Evolutionary conservation across 2,797 vertebrate genomes (phyloP), one percentile per base, ranked within the genome.

Genomic region (Crypturellus tataupa): DNA sequence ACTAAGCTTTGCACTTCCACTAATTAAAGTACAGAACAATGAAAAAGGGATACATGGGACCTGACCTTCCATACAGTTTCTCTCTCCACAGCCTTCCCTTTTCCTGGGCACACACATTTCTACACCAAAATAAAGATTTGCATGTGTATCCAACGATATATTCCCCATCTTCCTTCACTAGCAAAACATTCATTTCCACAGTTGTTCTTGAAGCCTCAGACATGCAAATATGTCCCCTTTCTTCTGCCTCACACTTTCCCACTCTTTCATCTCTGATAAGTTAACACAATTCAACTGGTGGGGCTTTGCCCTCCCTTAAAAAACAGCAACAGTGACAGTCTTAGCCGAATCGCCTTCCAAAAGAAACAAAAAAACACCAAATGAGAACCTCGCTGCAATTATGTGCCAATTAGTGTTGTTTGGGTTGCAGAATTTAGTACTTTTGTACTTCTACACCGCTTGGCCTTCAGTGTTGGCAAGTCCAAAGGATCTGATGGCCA

Each of bases 21-120:
- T 85, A 94, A 96, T 96, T 96, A 96, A 94, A 6, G 67, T 20
- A 76, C 1, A 77, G 79, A 96, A 95, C 95, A 96, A 95, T 88
- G 76, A 40, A 29, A 62, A 25, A 68, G 69, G 42, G 89, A 24
- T n/a, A 72, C 15, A 25, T 20, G 67, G 14, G 42, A 91, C n/a
- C 87, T 70, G 67, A 77, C 68, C 67, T 80, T 10, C 89, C 33
- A 29, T 2, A 24, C 20, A 76, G 4, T 39, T 51, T 12, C 63
- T 40, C 64, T 40, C 58, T 67, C 13, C 63, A 40, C 44, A 68
- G 68, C 40, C 33, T 27, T 14, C 31, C 47, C 44, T 55, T 5
- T 68, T 24, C 19, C 80, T 73, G 35, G 42, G 29, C 17, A 44
- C 31, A 44, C 31, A 12, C 6, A 3, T 23, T 93, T 35, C 75